These are phyloP conservation scores for Ectropis crepuscularia DNA, from an alignment of 2,888 invertebrate species.

Conservation along the genomic window DNA sequence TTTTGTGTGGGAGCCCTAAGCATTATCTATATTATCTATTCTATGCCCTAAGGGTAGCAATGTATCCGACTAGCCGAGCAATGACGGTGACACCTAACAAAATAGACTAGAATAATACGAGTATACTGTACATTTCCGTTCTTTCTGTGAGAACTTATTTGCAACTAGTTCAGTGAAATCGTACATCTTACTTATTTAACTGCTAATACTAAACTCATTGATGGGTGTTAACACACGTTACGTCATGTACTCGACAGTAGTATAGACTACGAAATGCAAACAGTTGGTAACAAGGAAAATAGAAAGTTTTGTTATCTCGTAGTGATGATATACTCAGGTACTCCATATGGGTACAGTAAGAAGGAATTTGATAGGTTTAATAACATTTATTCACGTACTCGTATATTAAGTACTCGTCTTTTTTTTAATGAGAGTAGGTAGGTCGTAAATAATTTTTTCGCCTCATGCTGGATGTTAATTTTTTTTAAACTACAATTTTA, in stretches of 20 bases:
- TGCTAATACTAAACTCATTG: conserved; percentile 5
- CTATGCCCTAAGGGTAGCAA: too few species aligned
- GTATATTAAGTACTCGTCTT: too few species aligned
- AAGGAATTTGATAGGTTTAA: too few species aligned
- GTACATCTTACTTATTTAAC: conserved; percentile 3
- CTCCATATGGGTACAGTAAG: too few species aligned
- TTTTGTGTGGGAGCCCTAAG: too few species aligned
- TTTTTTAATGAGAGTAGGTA: too few species aligned
- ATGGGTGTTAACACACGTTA: conserved; percentile 16
- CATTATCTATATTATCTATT: too few species aligned
- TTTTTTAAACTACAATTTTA: too few species aligned
- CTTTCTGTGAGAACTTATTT: background rate
- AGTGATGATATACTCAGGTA: conserved; percentile 11
- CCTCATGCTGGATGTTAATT: too few species aligned
- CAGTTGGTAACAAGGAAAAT: conserved; percentile 23
- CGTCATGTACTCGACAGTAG: conserved; percentile 2
- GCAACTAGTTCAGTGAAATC: conserved; percentile 12
- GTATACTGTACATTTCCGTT: background rate
- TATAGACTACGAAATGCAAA: conserved; percentile 10
- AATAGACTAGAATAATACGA: background rate
- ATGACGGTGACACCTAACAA: background rate
- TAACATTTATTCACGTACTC: too few species aligned
- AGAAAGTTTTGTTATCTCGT: conserved; percentile 35
- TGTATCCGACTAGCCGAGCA: too few species aligned
- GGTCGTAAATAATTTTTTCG: too few species aligned